Evolutionary conservation across 35 echinoderm and acorn worm genomes (phyloP).

Genomic region (Strongylocentrotus purpuratus): DNA sequence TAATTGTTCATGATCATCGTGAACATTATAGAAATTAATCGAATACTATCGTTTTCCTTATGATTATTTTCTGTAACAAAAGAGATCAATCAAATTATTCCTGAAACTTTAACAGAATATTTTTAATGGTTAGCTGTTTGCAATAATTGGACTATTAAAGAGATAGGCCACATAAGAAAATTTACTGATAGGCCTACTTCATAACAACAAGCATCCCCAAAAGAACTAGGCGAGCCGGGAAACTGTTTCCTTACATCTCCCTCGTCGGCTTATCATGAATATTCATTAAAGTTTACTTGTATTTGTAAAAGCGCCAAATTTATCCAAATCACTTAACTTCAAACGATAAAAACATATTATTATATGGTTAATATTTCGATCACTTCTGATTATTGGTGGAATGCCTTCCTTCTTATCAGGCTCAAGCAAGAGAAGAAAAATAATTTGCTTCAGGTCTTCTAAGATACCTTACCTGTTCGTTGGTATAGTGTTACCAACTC

Average conservation of each 20-base stretch:
- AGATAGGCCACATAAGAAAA: no score
- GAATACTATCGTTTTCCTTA: no score
- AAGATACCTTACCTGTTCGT: not conserved
- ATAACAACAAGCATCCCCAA: no score
- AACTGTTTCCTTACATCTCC: no score
- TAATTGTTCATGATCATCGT: no score
- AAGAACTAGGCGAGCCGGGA: not conserved
- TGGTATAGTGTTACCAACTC: not conserved
- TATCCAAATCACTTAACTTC: not conserved
- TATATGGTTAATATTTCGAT: not conserved
- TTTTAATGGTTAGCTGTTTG: no score
- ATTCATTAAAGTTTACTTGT: not conserved
- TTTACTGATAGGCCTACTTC: no score
- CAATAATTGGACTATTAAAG: no score
- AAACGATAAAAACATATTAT: not conserved
- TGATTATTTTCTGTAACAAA: no score
- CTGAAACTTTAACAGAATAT: no score
- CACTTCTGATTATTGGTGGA: not conserved
- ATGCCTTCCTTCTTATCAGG: not conserved
- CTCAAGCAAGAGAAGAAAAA: not conserved
- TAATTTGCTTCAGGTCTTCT: not conserved
- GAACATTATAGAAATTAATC: no score
- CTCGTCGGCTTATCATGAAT: not conserved
- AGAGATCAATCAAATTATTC: no score
- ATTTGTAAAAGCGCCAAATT: not conserved